phyloP scores from a whole-genome alignment of 64 coral and sea anemone species.

The Montipora efflorescens region DNA sequence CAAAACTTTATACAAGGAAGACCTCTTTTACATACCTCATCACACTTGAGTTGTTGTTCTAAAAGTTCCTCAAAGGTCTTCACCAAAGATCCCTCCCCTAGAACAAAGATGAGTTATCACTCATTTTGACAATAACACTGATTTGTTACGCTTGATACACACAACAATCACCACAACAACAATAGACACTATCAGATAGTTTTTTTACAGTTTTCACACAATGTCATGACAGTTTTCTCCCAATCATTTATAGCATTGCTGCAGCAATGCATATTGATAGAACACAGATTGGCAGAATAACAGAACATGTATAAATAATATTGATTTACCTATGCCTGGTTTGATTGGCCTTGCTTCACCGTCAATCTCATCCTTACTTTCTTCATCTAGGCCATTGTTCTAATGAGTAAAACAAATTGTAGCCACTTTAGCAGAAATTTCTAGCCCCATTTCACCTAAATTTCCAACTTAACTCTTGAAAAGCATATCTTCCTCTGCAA shows the following conservation, averaged over 20 bases:
- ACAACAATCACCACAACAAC: too few relatives aligned
- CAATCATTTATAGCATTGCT: neutral
- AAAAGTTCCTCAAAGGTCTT: constrained; percentile 88
- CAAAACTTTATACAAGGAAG: neutral
- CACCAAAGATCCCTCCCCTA: neutral
- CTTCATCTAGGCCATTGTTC: neutral
- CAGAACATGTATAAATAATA: too few relatives aligned
- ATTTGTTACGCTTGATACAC: too few relatives aligned
- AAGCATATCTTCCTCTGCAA: too few relatives aligned
- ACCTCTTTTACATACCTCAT: constrained; percentile 32
- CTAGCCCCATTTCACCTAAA: too few relatives aligned
- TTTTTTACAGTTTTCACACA: too few relatives aligned
- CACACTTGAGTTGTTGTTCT: constrained; percentile 74
- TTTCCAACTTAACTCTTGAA: too few relatives aligned
- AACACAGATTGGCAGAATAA: too few relatives aligned
- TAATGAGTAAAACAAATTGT: neutral
- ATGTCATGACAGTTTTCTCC: neutral
- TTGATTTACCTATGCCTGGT: constrained; percentile 65
- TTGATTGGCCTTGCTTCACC: constrained; percentile 60
- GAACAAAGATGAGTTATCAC: neutral
- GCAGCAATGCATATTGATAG: too few relatives aligned
- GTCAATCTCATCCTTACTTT: neutral
- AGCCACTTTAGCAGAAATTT: neutral
- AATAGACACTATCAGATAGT: too few relatives aligned
- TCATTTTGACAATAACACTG: neutral